phyloP scores from a whole-genome alignment of 2,797 vertebrate genomes.

The Sarcoramphus papa region DNA sequence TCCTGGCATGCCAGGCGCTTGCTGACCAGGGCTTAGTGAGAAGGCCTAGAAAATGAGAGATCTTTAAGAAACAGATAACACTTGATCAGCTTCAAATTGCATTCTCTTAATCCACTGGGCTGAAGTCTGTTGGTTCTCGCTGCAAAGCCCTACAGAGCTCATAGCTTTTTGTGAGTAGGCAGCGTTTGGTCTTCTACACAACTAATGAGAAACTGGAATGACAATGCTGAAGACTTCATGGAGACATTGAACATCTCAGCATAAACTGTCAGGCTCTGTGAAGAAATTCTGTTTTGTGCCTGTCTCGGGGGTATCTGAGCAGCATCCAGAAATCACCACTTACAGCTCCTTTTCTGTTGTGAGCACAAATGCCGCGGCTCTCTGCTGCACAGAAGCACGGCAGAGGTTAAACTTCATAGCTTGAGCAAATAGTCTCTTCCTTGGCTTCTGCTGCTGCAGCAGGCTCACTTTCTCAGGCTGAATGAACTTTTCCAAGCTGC shows the following conservation, averaged over 20 bases:
- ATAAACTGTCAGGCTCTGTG: not conserved
- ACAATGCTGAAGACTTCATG: not conserved
- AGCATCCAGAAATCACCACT: not conserved
- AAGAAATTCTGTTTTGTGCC: not conserved
- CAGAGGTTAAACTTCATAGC: not conserved
- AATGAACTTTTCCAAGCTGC: not conserved
- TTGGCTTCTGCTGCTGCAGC: not conserved
- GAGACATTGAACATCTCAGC: not conserved
- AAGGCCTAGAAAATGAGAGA: not conserved
- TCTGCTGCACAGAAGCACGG: not conserved
- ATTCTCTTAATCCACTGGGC: not conserved
- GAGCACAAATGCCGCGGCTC: not conserved
- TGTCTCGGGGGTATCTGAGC: not conserved
- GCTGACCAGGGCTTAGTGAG: not conserved
- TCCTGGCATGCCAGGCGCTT: not conserved
- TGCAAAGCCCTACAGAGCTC: not conserved
- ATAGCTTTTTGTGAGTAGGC: not conserved
- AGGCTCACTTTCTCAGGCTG: not conserved
- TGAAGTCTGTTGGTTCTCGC: not conserved
- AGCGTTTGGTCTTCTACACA: not conserved
- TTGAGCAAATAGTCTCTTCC: not conserved
- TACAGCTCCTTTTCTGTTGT: not conserved
- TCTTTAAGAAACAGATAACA: not conserved
- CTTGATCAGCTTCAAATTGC: not conserved
- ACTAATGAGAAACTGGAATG: not conserved